phyloP scores from a whole-genome alignment of 2,113 vertebrate species.

The Poecilia latipinna region DNA sequence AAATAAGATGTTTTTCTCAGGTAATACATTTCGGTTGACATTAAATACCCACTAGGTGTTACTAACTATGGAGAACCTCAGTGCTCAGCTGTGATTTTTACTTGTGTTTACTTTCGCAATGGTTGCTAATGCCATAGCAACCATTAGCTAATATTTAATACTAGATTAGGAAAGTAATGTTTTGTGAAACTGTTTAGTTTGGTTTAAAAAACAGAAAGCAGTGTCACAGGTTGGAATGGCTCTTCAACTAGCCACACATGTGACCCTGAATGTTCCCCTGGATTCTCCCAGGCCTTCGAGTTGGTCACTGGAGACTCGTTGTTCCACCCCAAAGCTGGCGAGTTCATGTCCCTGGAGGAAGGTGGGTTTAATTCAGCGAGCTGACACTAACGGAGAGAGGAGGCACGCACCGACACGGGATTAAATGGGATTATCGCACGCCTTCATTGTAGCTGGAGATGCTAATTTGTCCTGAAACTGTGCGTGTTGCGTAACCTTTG shows the following conservation, averaged over 20 bases:
- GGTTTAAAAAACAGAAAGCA: background rate
- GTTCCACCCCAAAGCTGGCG: slow-evolving; percentile 85
- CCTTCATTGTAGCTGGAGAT: slow-evolving; percentile 6
- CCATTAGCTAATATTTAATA: no score
- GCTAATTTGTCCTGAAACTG: slow-evolving; percentile 1
- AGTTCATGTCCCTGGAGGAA: slow-evolving; percentile 84
- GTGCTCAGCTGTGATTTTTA: no score
- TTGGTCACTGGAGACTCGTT: slow-evolving; percentile 83
- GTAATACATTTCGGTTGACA: background rate
- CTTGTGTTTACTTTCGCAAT: no score
- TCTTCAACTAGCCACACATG: background rate
- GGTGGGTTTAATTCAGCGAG: slow-evolving; percentile 69
- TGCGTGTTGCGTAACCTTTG: background rate
- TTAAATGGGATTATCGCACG: slow-evolving; percentile 31
- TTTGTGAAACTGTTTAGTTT: background rate
- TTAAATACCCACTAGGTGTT: background rate
- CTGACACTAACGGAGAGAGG: background rate
- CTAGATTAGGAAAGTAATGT: no score
- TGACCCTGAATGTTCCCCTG: slow-evolving; percentile 7
- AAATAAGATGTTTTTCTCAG: background rate
- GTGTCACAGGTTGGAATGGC: background rate
- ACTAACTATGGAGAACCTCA: no score
- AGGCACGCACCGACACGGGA: slow-evolving; percentile 10
- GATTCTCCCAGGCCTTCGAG: slow-evolving; percentile 84
- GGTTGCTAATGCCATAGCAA: no score